phyloP scores from a whole-genome alignment of 2,113 vertebrate species.

The Paramormyrops kingsleyae region DNA sequence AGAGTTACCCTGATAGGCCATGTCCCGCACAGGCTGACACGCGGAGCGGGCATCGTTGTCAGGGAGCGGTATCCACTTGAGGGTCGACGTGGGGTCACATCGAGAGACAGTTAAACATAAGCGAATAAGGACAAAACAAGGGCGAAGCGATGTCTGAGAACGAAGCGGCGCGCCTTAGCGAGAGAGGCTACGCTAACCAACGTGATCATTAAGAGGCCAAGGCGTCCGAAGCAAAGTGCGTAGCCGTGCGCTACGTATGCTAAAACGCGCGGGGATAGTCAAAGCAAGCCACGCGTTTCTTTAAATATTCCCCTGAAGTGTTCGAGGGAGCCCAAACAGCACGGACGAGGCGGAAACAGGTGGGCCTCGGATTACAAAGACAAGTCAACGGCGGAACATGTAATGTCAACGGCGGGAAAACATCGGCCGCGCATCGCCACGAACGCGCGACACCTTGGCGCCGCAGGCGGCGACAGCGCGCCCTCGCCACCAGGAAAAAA shows the following conservation, averaged over 20 bases:
- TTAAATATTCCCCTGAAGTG: neutral
- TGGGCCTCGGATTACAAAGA: neutral
- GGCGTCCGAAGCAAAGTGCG: neutral
- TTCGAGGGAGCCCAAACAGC: too few species aligned
- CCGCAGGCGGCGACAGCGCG: neutral
- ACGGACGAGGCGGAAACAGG: neutral
- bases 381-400: neutral
- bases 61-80: neutral
- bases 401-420: neutral
- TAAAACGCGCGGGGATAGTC: neutral
- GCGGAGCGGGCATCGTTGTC: neutral
- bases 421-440: neutral
- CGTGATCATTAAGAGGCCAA: neutral
- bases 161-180: neutral
- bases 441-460: neutral
- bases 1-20: slow-evolving; percentile 7
- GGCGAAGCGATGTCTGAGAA: neutral
- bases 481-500: neutral
- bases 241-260: neutral
- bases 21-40: neutral
- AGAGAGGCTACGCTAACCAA: neutral
- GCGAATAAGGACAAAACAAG: slow-evolving; percentile 18
- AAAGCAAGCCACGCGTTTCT: neutral
- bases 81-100: neutral
- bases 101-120: slow-evolving; percentile 7